These are phyloP conservation scores for Cantharis rufa DNA, from an alignment of 2,888 invertebrate species.

Conservation along the genomic window DNA sequence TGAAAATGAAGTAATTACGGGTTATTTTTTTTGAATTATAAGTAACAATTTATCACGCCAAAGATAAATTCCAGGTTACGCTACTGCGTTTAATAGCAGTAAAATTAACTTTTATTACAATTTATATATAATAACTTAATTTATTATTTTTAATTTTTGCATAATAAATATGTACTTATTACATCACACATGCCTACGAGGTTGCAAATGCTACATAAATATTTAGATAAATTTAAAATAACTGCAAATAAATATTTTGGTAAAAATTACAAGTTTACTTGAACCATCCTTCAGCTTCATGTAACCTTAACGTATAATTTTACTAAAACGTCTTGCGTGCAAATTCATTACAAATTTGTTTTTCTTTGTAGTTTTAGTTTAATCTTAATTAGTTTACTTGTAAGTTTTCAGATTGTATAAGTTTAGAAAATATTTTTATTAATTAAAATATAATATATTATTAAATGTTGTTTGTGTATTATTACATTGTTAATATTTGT, in stretches of 20 bases:
- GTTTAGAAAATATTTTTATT: not conserved
- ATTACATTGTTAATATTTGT: slow-evolving; percentile 17
- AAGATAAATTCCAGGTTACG: not conserved
- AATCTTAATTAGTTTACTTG: not conserved
- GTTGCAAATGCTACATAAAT: not conserved
- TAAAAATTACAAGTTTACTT: not conserved
- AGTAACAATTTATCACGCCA: not conserved
- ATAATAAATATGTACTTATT: not conserved
- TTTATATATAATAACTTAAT: too few relatives aligned
- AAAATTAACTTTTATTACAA: not conserved
- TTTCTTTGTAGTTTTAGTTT: not conserved
- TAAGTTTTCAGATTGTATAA: not conserved
- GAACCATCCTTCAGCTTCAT: not conserved
- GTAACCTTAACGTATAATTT: not conserved
- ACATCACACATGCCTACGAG: not conserved
- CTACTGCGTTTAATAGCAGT: not conserved
- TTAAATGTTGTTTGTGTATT: slow-evolving; percentile 18
- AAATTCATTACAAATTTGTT: not conserved
- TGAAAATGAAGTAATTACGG: not conserved
- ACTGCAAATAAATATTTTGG: not conserved
- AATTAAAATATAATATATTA: not conserved
- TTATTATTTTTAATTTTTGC: not conserved
- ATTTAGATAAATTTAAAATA: not conserved
- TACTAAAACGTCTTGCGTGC: not conserved
- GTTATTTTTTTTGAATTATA: too few relatives aligned